Evolutionary conservation across 37 sponge, comb jelly and placozoan genomes (phyloP), one percentile per base, ranked within the genome.

Genomic region (Oopsacas minuta): DNA sequence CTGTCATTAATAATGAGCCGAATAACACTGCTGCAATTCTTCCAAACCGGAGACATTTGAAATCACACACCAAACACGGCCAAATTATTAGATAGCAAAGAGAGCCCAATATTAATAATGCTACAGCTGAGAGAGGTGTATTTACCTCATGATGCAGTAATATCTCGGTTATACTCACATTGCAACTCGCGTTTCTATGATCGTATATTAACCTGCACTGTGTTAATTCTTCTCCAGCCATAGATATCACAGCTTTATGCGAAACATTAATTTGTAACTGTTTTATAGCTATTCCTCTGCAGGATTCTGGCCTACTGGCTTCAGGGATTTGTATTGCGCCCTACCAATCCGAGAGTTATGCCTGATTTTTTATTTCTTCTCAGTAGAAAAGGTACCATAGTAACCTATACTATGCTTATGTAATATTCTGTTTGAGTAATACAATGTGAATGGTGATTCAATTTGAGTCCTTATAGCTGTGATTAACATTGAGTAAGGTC

Each of bases 1-100:
- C 37, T 10, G 91, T 88, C 94, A 94, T 94, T 30, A 91, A 81
- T 30, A 81, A 83, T 1, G 85, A 91, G 12, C 94, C 94, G 0
- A 94, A 52, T 38, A 94, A 81, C 42, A 91, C 94, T 51, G 91
- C 91, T 0, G 90, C 94, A 0, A 91, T 91, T 37, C 94, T 86
- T 8, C 94, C 91, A 38, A 94, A 37, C 0, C 91, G 94, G 35
- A 91, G 89, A 83, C 89, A 90, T 85, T 94, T 94, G 88, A 94
- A 89, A 52, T 94, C 94, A 38, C 90, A 86, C 35, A 94, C 91
- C 38, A 94, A 86, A 52, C 91, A 89, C 0, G 94, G 94, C 94
- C 94, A 94, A 20, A 94, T 88, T 25, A 89, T 53, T 0, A 94
- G 87, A 30, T 91, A 91, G 37, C 91, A 37, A 39, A 94, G 61